A percentile compares a stretch with the other conserved stretches of the same genome.
Evolutionary conservation across 2,888 invertebrate species (phyloP).

Genomic region (Apodemia duryi): DNA sequence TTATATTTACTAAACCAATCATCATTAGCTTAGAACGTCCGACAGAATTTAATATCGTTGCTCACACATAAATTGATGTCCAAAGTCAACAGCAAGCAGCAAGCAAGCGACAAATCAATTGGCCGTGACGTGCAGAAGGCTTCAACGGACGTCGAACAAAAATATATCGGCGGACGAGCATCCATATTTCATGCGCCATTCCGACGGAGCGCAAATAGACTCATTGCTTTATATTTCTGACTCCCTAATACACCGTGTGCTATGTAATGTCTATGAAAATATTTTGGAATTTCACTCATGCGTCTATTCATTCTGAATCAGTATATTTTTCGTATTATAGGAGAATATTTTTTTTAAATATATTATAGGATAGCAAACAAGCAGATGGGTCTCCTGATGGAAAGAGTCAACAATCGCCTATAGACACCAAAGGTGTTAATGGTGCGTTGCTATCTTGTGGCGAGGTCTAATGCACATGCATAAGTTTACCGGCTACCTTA

Average conservation of each 20-base stretch:
- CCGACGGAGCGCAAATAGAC: slow-evolving; percentile 1
- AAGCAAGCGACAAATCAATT: not conserved
- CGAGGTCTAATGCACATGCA: no score
- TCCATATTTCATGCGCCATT: slow-evolving; percentile 6
- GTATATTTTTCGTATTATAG: no score
- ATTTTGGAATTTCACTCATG: no score
- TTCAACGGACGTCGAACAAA: slow-evolving; percentile 10
- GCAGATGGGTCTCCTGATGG: no score
- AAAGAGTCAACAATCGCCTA: no score
- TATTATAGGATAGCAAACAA: no score
- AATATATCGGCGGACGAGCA: not conserved
- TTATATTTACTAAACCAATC: not conserved
- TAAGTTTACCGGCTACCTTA: no score
- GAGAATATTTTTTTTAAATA: no score
- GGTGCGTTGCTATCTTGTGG: no score
- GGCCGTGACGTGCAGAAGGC: slow-evolving; percentile 5
- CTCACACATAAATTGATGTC: not conserved
- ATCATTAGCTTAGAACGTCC: not conserved
- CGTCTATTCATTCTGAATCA: no score
- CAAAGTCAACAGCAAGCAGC: not conserved
- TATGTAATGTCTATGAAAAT: not conserved
- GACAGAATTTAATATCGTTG: not conserved
- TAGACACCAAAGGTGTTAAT: no score
- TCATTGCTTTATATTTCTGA: slow-evolving; percentile 7
- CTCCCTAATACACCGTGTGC: not conserved